Conservation (phyloP, 2,888 invertebrate species). For the Matsumyia berberina region DNA sequence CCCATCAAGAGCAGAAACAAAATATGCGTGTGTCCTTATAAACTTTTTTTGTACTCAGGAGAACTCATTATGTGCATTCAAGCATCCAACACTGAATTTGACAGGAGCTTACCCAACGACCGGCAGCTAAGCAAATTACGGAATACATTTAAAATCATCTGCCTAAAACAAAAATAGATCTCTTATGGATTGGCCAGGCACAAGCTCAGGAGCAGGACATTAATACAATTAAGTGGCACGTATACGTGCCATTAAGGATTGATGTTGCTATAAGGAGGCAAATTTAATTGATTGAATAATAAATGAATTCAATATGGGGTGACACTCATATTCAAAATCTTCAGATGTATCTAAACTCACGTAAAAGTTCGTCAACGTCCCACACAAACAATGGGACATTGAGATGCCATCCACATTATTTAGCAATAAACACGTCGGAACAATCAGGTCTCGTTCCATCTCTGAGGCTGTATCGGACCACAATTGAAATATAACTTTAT, state of each 20-base stretch:
- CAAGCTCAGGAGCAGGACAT: no score
- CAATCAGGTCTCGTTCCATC: no score
- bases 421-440: no score
- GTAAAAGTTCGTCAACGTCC: no score
- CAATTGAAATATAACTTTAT: no score
- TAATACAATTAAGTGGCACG: conserved; percentile 7
- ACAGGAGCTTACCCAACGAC: not conserved
- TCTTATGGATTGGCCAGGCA: conserved; percentile 8
- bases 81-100: not conserved
- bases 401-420: no score
- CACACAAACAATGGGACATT: no score
- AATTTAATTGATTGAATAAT: conserved; percentile 3
- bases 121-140: conserved; percentile 1
- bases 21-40: no score
- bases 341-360: not conserved
- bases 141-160: not conserved
- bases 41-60: not conserved
- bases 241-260: not conserved
- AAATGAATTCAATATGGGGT: not conserved
- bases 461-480: no score
- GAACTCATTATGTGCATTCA: conserved; percentile 4
- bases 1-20: no score
- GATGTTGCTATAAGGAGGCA: not conserved
- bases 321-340: not conserved
- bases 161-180: conserved; percentile 1